Evolutionary conservation across 2,113 vertebrate genomes (phyloP).

Genomic region (Upupa epops): DNA sequence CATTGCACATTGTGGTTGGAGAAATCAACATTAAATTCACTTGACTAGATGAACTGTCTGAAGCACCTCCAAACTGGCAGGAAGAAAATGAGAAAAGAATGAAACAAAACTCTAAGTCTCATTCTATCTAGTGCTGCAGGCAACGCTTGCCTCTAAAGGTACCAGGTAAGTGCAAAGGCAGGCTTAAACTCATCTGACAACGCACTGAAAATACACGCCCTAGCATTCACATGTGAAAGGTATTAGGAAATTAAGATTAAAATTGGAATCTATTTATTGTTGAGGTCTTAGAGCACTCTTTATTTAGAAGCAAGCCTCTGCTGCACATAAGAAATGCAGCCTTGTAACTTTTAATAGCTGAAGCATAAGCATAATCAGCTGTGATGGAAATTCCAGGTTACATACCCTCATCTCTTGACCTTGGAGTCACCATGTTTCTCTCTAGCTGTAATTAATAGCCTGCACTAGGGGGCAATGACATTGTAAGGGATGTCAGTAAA

Average conservation of each 20-base stretch:
- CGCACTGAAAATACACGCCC: not conserved
- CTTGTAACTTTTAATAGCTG: constrained; percentile 41
- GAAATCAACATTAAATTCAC: not conserved
- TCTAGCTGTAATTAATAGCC: not conserved
- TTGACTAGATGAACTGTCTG: not conserved
- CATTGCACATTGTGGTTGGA: not conserved
- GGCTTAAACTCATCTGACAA: not conserved
- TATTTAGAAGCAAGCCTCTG: constrained; percentile 47
- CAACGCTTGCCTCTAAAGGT: not conserved
- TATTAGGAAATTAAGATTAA: not conserved
- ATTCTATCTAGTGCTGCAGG: not conserved
- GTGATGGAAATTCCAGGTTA: constrained; percentile 30
- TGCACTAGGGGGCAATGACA: not conserved
- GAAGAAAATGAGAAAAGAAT: not conserved
- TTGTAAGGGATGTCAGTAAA: not conserved
- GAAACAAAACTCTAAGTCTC: not conserved
- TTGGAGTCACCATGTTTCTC: not conserved
- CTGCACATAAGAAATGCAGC: not conserved
- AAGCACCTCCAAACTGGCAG: not conserved
- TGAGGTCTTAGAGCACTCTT: constrained; percentile 5
- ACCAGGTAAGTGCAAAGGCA: not conserved
- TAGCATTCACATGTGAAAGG: not conserved
- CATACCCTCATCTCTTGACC: not conserved
- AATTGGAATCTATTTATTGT: not conserved
- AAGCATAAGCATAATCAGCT: constrained; percentile 24